Conservation (phyloP, 2,113 vertebrate species). For the Misgurnus mizolepis region DNA sequence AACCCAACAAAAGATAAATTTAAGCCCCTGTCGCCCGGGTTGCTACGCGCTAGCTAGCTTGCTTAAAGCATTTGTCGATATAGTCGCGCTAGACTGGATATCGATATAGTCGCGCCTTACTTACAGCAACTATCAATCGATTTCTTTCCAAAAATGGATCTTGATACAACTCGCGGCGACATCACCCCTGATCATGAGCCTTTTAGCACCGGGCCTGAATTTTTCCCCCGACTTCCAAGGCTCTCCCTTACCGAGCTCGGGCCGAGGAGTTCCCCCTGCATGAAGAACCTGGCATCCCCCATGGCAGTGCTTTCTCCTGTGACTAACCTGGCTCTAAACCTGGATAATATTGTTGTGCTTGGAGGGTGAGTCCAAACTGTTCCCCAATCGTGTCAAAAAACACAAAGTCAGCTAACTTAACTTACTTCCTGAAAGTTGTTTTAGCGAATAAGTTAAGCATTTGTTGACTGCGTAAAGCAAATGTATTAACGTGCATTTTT, state of each 20-base stretch:
- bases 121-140: not conserved
- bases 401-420: no score
- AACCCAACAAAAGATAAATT: not conserved
- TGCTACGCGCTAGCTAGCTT: constrained; percentile 15
- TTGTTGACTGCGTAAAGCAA: not conserved
- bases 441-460: not conserved
- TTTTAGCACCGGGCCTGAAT: constrained; percentile 58
- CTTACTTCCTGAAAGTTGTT: constrained; percentile 1
- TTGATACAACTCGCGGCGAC: constrained; percentile 27
- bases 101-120: not conserved
- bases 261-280: constrained; percentile 60
- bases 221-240: constrained; percentile 59
- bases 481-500: not conserved
- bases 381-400: no score
- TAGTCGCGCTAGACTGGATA: not conserved
- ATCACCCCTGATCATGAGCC: constrained; percentile 54
- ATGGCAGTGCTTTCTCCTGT: constrained; percentile 80
- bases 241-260: constrained; percentile 55
- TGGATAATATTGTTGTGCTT: constrained; percentile 80
- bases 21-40: not conserved
- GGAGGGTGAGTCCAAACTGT: constrained; percentile 76
- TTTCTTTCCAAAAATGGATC: constrained; percentile 62
- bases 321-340: constrained; percentile 80
- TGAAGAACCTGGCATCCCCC: constrained; percentile 71
- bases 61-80: not conserved